These are phyloP conservation scores for Melinaea marsaeus DNA, from an alignment of 2,888 invertebrate species.

Conservation along the genomic window DNA sequence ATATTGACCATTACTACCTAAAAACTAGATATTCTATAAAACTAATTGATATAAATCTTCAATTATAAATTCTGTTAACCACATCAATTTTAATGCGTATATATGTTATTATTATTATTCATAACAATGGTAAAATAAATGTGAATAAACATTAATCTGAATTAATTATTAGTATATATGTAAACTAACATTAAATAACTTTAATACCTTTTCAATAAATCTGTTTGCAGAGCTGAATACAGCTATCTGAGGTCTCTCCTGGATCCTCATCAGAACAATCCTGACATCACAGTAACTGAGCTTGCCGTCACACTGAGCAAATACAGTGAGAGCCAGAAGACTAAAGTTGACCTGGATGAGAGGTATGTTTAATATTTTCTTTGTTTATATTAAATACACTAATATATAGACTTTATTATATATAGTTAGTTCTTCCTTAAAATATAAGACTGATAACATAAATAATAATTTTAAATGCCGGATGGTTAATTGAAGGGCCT, in stretches of 20 bases:
- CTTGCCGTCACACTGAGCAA: constrained; percentile 58
- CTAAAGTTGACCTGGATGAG: constrained; percentile 65
- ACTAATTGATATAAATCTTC: too few species aligned
- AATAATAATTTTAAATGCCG: too few species aligned
- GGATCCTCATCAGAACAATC: constrained; percentile 63
- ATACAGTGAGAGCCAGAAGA: constrained; percentile 62
- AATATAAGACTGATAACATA: too few species aligned
- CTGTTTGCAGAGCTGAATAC: constrained; percentile 52
- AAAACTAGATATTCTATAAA: too few species aligned
- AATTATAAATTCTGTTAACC: too few species aligned
- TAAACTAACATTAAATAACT: background rate
- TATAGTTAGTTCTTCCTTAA: constrained; percentile 5
- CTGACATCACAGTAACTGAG: constrained; percentile 59
- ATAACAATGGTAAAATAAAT: too few species aligned
- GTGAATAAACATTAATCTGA: too few species aligned
- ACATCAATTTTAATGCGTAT: too few species aligned
- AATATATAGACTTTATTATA: background rate
- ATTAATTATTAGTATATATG: background rate
- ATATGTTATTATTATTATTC: too few species aligned
- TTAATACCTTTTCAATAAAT: background rate
- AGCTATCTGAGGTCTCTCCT: constrained; percentile 58
- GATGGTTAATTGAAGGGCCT: too few species aligned
- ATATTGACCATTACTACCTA: background rate
- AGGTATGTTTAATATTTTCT: constrained; percentile 45
- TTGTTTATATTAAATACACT: background rate